Evolutionary conservation across 2,113 vertebrate genomes (phyloP), one percentile per base, ranked within the genome.

Genomic region (Chaetorhynchus papuensis): DNA sequence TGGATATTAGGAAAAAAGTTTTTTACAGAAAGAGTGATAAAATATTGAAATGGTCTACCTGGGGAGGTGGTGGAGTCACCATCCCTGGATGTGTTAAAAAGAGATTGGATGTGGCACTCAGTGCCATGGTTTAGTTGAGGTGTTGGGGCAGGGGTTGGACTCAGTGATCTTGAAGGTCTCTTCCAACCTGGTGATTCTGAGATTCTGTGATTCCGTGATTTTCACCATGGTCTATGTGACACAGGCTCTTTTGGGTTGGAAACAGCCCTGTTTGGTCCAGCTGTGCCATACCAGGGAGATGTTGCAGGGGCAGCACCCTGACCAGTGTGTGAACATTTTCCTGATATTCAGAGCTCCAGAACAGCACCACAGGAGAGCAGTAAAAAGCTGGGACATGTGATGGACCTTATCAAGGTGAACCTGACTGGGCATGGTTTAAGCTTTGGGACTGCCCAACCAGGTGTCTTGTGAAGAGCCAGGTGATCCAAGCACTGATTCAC

Each of bases 241-340:
- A 26, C 26, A 6, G 44, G 22, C 11, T 42, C 37, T 76, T 90
- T 33, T 44, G 66, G 28, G 31, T n/a, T 76, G 49, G 57, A 79
- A 94, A 49, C 4, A 76, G 31, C 18, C 61, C 33, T 52, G 14
- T 74, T 66, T 47, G 60, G 21, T 27, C 42, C 70, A 65, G 61
- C 26, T 71, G 71, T 39, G 50, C 35, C 39, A 23, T 31, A 15
- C 16, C 54, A 68, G 52, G 42, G 31, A 70, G 42, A 16, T 15
- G 7, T 3, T 47, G 52, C 33, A 61, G 52, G 77, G 23, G 42
- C 54, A 95, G 57, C 49, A 57, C 9, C 39, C 50, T 77, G 44
- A n/a, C 3, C 44, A 44, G 24, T 0, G 0, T 41, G 18, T 42
- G n/a, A 85, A 44, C 0, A 0, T 21, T 39, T 44, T 47, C 24